phyloP scores from a whole-genome alignment of 2,797 vertebrate genomes.

The Pangasius mekongensis region DNA sequence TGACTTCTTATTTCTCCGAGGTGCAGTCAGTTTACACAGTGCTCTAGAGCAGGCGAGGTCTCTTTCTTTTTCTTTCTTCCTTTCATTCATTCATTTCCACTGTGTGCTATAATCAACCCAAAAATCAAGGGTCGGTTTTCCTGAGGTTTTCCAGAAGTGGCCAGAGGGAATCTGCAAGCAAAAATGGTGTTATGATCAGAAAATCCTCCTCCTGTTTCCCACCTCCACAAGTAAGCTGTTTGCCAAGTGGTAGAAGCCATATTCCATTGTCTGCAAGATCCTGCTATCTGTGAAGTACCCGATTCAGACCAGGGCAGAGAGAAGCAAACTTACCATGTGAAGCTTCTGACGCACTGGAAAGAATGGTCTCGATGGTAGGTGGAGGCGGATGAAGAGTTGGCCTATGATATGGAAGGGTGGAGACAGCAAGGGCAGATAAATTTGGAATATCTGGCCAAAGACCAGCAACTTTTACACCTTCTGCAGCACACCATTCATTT shows the following conservation, averaged over 20 bases:
- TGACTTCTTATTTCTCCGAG: constrained; percentile 53
- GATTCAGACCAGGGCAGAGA: not conserved
- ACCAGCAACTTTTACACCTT: not conserved
- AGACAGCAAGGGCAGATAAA: not conserved
- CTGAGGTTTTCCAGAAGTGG: too few relatives aligned
- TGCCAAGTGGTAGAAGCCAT: not conserved
- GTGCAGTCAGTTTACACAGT: constrained; percentile 10
- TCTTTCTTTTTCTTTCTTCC: not conserved
- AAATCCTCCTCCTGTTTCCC: not conserved
- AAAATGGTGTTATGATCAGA: not conserved
- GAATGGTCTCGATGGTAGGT: too few relatives aligned
- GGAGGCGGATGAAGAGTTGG: not conserved
- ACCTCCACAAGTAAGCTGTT: not conserved
- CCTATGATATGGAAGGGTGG: not conserved
- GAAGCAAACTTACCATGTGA: too few relatives aligned
- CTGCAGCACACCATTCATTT: not conserved
- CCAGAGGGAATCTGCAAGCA: not conserved
- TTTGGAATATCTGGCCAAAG: not conserved
- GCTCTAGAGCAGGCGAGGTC: not conserved
- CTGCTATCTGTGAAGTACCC: not conserved
- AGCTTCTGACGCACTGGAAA: not conserved
- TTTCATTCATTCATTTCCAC: not conserved
- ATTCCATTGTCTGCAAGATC: not conserved
- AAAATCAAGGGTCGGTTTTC: not conserved
- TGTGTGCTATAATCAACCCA: too few relatives aligned